A percentile compares a stretch with the other conserved stretches of the same genome.
Conservation (phyloP, 1,140 invertebrate genomes). For the Drosophila varians region DNA sequence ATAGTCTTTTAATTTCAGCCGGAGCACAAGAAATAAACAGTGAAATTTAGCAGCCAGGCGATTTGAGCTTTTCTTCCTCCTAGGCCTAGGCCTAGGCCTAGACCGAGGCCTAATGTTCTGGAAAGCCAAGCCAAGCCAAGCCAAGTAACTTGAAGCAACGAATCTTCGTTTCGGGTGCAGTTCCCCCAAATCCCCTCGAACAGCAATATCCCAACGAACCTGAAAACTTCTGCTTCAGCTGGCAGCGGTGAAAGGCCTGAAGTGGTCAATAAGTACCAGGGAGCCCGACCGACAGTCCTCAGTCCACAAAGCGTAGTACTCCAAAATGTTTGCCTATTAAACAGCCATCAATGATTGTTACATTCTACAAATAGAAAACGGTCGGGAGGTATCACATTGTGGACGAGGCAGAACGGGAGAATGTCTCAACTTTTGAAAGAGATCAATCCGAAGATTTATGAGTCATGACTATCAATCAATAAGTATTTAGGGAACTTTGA, state of each 20-base stretch:
- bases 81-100: too few relatives aligned
- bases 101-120: constrained; percentile 58
- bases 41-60: constrained; percentile 78
- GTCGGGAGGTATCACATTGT: background rate
- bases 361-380: constrained; percentile 63
- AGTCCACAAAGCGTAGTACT: constrained; percentile 22
- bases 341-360: constrained; percentile 62
- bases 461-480: constrained; percentile 19
- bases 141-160: background rate
- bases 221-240: constrained; percentile 1
- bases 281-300: constrained; percentile 36
- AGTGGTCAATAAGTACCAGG: constrained; percentile 59
- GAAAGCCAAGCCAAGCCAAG: constrained; percentile 23
- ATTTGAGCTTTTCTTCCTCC: constrained; percentile 24
- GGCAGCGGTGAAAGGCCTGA: constrained; percentile 50
- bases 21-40: constrained; percentile 76
- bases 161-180: constrained; percentile 19
- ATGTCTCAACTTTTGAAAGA: constrained; percentile 16
- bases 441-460: constrained; percentile 35
- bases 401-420: constrained; percentile 6
- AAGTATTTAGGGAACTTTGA: constrained; percentile 7
- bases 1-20: constrained; percentile 81
- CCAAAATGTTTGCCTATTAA: constrained; percentile 61
- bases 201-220: background rate
- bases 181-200: background rate